Conservation (phyloP, 2,888 invertebrate species). For the Belgica antarctica region DNA sequence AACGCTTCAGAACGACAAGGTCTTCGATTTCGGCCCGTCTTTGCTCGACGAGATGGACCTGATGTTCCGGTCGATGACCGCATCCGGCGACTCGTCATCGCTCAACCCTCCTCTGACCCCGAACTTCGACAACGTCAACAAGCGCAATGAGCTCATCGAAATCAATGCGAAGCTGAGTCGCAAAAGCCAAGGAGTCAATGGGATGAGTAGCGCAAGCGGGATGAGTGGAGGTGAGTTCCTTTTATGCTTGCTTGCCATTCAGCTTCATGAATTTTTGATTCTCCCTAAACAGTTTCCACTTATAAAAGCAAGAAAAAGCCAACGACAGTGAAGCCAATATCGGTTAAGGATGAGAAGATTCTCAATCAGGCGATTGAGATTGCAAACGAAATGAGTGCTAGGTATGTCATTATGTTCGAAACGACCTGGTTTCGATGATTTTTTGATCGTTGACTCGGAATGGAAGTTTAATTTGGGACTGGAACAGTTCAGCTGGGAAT, state of each 20-base stretch:
- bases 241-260: background rate
- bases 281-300: conserved; percentile 35
- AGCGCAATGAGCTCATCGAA: conserved; percentile 69
- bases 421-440: conserved; percentile 46
- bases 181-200: conserved; percentile 48
- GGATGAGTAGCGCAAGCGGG: conserved; percentile 49
- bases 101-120: conserved; percentile 51
- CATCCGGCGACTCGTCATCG: conserved; percentile 47
- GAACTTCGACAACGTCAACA: conserved; percentile 61
- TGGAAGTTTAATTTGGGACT: too few relatives aligned
- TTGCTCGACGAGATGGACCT: conserved; percentile 87
- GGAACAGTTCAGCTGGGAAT: too few relatives aligned
- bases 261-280: background rate
- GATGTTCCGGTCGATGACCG: conserved; percentile 69
- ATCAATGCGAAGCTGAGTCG: conserved; percentile 56
- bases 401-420: conserved; percentile 55
- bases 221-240: conserved; percentile 45
- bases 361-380: conserved; percentile 89
- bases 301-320: conserved; percentile 48
- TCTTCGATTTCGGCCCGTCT: conserved; percentile 80
- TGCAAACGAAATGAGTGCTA: conserved; percentile 84
- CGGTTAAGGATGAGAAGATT: conserved; percentile 86
- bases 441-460: background rate
- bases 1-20: conserved; percentile 52
- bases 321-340: conserved; percentile 81